Evolutionary conservation across 1,140 invertebrate species (phyloP), one percentile per base, ranked within the genome.

Genomic region (Trachymyrmex cornetzi): DNA sequence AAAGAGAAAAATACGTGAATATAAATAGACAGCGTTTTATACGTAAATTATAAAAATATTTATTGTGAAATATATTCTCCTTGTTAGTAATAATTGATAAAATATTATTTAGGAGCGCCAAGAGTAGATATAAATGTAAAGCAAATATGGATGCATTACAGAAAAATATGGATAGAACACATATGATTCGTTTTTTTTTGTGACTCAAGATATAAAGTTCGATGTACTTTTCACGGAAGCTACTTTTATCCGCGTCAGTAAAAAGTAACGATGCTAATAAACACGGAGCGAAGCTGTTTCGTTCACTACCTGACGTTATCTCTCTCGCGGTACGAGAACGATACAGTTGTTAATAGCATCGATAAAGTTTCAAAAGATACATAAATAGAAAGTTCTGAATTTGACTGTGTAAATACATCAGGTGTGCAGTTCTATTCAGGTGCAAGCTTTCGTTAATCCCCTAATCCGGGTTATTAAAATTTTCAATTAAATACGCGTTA

Each of bases 191-290:
- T 53, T 27, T 67, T 27, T 67, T 66, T 50, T 72, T 74, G 53
- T 74, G 9, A 4, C 9, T 84, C 38, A 22, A 84, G 34, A 48
- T 7, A 48, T 63, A 44, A 57, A 22, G 67, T 50, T 84, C 34
- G 24, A 61, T 84, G 55, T 9, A 64, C 38, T 34, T 59, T 24
- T n/a, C n/a, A 14, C 34, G 6, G 19, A 59, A 72, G 12, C 64
- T 90, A 88, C 87, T n/a, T 88, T 85, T 88, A 89, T 55, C 81
- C 50, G 87, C 84, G 71, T 69, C 69, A 16, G 6, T 84, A 74
- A 85, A 88, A 89, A 87, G 87, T 79, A 77, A 69, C 48, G 50
- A 71, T 38, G 44, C 72, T 53, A 77, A 66, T 86, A 79, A 69
- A 61, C 11, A 67, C 53, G 34, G 19, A 22, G 67, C 16, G 27